Percentiles rank a stretch among this genome's conserved stretches.
Evolutionary conservation across 2,113 vertebrate species (phyloP).

Genomic region (Lanius collurio): DNA sequence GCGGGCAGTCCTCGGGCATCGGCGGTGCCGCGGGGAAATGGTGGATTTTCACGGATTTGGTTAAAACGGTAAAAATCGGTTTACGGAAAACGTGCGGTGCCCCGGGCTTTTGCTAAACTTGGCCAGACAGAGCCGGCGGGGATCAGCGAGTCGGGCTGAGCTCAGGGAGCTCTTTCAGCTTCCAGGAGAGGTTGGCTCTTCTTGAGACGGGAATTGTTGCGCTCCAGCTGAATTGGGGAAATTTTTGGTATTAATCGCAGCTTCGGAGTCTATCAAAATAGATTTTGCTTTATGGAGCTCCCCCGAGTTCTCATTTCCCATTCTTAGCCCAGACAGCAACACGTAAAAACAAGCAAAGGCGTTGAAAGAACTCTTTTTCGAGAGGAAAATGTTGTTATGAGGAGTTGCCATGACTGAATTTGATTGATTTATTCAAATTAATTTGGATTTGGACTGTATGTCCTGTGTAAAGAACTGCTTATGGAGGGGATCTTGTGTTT

Average conservation of each 20-base stretch:
- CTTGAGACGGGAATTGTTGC: background rate
- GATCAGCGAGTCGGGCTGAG: background rate
- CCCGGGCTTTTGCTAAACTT: background rate
- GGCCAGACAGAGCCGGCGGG: background rate
- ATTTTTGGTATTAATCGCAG: background rate
- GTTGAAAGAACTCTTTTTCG: background rate
- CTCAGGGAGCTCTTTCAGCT: background rate
- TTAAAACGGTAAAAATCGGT: background rate
- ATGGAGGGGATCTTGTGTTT: background rate
- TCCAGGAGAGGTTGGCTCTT: background rate
- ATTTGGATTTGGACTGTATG: background rate
- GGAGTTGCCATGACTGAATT: background rate
- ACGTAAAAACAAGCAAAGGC: background rate
- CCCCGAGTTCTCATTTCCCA: fast-evolving
- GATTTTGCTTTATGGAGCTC: background rate
- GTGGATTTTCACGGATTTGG: background rate
- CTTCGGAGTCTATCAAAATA: background rate
- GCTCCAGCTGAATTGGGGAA: background rate
- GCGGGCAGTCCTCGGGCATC: background rate
- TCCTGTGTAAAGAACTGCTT: background rate
- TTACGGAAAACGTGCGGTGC: background rate
- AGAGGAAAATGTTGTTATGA: background rate
- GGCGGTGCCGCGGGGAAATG: background rate
- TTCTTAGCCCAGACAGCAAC: background rate
- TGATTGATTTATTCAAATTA: background rate